A percentile compares a stretch with the other conserved stretches of the same genome.
phyloP scores from a whole-genome alignment of 92 coral and sea anemone species.

The Actinostola sp. region DNA sequence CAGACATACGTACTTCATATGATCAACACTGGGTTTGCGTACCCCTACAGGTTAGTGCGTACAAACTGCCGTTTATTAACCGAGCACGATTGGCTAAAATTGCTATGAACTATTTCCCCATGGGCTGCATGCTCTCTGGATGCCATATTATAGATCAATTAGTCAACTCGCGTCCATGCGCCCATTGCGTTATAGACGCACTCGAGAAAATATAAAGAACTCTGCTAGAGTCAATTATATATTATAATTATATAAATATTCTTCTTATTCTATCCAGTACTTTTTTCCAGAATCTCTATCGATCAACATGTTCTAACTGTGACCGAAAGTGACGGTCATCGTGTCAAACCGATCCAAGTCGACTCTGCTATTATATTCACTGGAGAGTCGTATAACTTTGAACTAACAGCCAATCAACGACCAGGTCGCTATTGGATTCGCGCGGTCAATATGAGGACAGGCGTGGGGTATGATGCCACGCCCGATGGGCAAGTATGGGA shows the following conservation, averaged over 20 bases:
- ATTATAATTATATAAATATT: no score
- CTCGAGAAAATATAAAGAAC: no score
- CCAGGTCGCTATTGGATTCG: conserved; percentile 62
- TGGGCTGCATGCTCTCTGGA: no score
- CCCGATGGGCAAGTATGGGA: conserved; percentile 55
- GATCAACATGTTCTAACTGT: conserved; percentile 69
- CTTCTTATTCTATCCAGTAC: no score
- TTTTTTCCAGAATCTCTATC: conserved; percentile 2
- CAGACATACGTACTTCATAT: conserved; percentile 68
- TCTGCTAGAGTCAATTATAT: no score
- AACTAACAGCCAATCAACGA: conserved; percentile 50
- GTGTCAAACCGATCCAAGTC: conserved; percentile 56
- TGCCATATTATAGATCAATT: no score
- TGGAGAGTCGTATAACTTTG: conserved; percentile 82
- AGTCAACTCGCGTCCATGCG: no score
- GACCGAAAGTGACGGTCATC: conserved; percentile 74
- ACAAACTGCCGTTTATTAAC: neutral
- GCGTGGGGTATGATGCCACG: conserved; percentile 27
- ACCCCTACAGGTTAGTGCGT: conserved; percentile 34
- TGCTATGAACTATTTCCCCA: no score
- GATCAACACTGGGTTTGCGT: conserved; percentile 42
- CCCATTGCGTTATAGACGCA: no score
- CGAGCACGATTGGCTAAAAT: no score
- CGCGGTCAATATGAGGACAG: conserved; percentile 61
- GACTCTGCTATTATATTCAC: conserved; percentile 74